phyloP scores from a whole-genome alignment of 1,140 invertebrate genomes.

The Pristionchus pacificus region DNA sequence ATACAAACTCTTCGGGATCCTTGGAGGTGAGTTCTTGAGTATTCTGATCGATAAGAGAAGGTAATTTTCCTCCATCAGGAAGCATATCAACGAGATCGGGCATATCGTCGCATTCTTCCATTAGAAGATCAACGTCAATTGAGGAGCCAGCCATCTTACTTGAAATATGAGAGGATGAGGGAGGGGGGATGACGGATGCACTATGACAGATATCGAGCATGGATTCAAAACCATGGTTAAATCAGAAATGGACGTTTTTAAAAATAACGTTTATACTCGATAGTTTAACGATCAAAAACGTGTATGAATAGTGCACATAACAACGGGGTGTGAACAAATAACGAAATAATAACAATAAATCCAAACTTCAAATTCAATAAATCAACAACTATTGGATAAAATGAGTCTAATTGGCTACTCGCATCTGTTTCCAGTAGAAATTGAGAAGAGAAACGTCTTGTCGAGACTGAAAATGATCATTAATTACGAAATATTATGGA shows the following conservation, averaged over 20 bases:
- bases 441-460: constrained; percentile 40
- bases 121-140: constrained; percentile 36
- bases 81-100: constrained; percentile 42
- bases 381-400: constrained; percentile 16
- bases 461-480: constrained; percentile 8
- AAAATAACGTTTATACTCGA: too few relatives aligned
- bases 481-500: too few relatives aligned
- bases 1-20: constrained; percentile 26
- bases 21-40: constrained; percentile 7
- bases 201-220: too few relatives aligned
- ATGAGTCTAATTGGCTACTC: constrained; percentile 13
- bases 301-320: too few relatives aligned
- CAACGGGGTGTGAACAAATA: constrained; percentile 30
- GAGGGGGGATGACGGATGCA: too few relatives aligned
- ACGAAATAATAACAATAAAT: constrained; percentile 21
- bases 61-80: constrained; percentile 19
- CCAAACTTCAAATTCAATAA: constrained; percentile 18
- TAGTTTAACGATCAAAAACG: too few relatives aligned
- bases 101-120: constrained; percentile 38
- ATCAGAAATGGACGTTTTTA: too few relatives aligned
- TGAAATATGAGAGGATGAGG: too few relatives aligned
- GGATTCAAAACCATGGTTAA: too few relatives aligned
- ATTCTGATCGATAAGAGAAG: constrained; percentile 37
- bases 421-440: constrained; percentile 31
- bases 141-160: constrained; percentile 14